phyloP scores from a whole-genome alignment of 2,797 vertebrate species.

The Neostethus bicornis region DNA sequence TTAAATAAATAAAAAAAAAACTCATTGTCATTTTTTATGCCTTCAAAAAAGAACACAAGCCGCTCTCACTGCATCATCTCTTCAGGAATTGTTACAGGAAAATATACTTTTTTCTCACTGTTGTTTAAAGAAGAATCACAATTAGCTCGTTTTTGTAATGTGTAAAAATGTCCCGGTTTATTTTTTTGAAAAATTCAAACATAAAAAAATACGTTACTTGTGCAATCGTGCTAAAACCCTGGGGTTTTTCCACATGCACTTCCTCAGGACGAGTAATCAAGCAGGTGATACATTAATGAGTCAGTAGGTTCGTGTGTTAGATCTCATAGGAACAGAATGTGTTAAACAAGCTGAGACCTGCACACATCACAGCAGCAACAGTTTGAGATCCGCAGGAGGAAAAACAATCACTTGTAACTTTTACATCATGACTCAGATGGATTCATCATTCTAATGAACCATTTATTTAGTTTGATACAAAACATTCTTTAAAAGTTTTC shows the following conservation, averaged over 20 bases:
- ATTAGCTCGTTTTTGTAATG: not conserved
- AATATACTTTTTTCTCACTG: not conserved
- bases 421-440: not conserved
- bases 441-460: too few relatives aligned
- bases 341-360: conserved; percentile 79
- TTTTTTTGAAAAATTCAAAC: not conserved
- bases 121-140: not conserved
- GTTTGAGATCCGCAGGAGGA: not conserved
- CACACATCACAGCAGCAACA: conserved; percentile 23
- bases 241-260: conserved; percentile 48
- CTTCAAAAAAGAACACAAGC: too few relatives aligned
- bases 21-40: too few relatives aligned
- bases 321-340: conserved; percentile 51
- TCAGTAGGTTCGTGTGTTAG: conserved; percentile 14
- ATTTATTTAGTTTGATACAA: conserved; percentile 26
- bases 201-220: conserved; percentile 6
- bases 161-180: not conserved
- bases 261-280: conserved; percentile 45
- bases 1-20: conserved; percentile 31
- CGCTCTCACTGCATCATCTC: conserved; percentile 3
- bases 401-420: not conserved
- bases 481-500: too few relatives aligned
- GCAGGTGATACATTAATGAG: conserved; percentile 70
- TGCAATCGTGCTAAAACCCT: not conserved
- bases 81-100: not conserved